Conservation (phyloP, 2,888 invertebrate genomes). For the Nemurella pictetii region DNA sequence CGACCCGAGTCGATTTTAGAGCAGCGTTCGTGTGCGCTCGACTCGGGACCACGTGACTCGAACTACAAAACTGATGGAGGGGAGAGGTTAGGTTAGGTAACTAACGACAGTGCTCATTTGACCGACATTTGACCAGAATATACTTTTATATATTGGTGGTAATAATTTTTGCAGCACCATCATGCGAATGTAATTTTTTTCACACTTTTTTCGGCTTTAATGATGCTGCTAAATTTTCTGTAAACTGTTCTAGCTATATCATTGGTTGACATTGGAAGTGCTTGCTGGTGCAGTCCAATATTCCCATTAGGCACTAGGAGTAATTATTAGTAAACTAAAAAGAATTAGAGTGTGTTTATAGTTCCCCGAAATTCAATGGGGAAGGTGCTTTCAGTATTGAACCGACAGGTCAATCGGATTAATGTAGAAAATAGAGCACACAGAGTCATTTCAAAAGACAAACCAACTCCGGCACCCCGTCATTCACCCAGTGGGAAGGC, state of each 20-base stretch:
- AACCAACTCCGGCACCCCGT: conserved; percentile 69
- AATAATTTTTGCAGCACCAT: neutral
- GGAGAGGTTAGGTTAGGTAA: neutral
- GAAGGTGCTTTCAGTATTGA: conserved; percentile 61
- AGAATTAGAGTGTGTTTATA: no score
- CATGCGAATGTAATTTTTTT: no score
- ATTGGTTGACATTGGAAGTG: no score
- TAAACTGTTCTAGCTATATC: no score
- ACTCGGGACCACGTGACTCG: neutral
- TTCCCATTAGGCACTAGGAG: no score
- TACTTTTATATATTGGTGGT: neutral
- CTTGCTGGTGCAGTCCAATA: no score
- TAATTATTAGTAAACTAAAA: no score
- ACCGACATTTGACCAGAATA: neutral
- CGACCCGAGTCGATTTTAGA: neutral
- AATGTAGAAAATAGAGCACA: conserved; percentile 79
- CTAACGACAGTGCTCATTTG: neutral
- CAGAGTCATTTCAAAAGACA: conserved; percentile 67
- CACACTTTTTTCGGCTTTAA: no score
- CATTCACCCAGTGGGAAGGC: conserved; percentile 64
- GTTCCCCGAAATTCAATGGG: conserved; percentile 61
- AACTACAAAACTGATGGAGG: neutral
- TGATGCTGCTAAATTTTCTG: no score
- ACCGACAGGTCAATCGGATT: conserved; percentile 55
- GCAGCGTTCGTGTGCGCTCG: neutral